Conservation (phyloP, 1,140 invertebrate genomes). For the Cepaea nemoralis region DNA sequence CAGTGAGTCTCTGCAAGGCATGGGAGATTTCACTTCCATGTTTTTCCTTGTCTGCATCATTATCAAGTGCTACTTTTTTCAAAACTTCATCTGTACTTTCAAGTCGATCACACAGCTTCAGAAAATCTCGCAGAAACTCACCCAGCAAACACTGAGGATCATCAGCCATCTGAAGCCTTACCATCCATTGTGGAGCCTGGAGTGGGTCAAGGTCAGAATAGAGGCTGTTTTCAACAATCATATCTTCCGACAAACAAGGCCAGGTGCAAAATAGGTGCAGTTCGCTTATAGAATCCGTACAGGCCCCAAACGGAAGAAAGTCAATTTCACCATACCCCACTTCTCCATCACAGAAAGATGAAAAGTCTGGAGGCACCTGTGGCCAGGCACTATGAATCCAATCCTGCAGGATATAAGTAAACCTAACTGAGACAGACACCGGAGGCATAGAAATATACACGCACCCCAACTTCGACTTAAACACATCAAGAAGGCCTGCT, state of each 20-base stretch:
- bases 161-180: conserved; percentile 71
- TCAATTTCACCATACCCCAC: conserved; percentile 75
- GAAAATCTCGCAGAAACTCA: conserved; percentile 67
- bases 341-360: conserved; percentile 77
- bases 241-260: conserved; percentile 86
- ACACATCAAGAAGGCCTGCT: conserved; percentile 75
- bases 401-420: conserved; percentile 85
- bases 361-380: conserved; percentile 81
- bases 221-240: conserved; percentile 87
- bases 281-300: conserved; percentile 84
- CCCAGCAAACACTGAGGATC: conserved; percentile 71
- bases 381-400: conserved; percentile 77
- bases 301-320: conserved; percentile 86
- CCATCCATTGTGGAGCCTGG: conserved; percentile 83
- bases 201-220: conserved; percentile 88
- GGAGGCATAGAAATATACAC: conserved; percentile 71
- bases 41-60: conserved; percentile 48
- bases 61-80: conserved; percentile 61
- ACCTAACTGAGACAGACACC: conserved; percentile 83
- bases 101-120: conserved; percentile 64
- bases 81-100: conserved; percentile 72
- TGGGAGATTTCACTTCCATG: conserved; percentile 67
- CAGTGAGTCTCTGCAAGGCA: conserved; percentile 73
- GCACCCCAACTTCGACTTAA: conserved; percentile 73
- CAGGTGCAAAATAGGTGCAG: conserved; percentile 88